Evolutionary conservation across 1,140 invertebrate genomes (phyloP), one percentile per base, ranked within the genome.

Genomic region (Harlomillsia oculata): DNA sequence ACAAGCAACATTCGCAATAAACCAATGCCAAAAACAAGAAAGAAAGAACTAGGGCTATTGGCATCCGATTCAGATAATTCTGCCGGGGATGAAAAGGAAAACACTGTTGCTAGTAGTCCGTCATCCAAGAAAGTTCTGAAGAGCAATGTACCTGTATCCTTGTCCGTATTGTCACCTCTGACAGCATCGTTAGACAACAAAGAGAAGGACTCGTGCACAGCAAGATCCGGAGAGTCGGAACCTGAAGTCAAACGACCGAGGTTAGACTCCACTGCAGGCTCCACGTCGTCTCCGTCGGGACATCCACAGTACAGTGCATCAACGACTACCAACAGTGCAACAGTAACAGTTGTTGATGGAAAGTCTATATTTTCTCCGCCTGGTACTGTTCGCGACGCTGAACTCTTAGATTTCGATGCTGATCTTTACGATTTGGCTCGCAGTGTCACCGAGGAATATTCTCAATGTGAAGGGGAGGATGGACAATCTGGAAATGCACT

Each of bases 321-420:
- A 69, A 81, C 76, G 82, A 74, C 76, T 80, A 82, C 78, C 81
- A 77, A 77, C 82, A 81, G 70, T 77, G 74, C 66, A 71, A 72
- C 68, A 77, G 13, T 37, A 25, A 14, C 18, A 18, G 9, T 49
- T 18, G 23, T 13, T 16, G 20, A 37, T 8, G 45, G 37, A 3
- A 64, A 64, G 52, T 63, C 58, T 9, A 59, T 61, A 21, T 66
- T 64, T 39, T 66, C 65, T 26, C 65, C 65, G 0, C 36, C 53
- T 13, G 56, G 30, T 1, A 21, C 51, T 14, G 48, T 50, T 8
- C 29, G 56, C 18, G 59, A 60, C 2, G 30, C 49, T 5, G 64
- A 67, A 23, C 34, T 64, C 4, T 39, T 66, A 2, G 67, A 68
- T 23, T 67, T 68, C 41, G 65, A 66, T 41, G 54, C 53, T 11